Percentiles rank a stretch among this genome's conserved stretches.
These are phyloP conservation scores for Python bivittatus DNA, from an alignment of 2,113 vertebrate genomes.

Conservation along the genomic window DNA sequence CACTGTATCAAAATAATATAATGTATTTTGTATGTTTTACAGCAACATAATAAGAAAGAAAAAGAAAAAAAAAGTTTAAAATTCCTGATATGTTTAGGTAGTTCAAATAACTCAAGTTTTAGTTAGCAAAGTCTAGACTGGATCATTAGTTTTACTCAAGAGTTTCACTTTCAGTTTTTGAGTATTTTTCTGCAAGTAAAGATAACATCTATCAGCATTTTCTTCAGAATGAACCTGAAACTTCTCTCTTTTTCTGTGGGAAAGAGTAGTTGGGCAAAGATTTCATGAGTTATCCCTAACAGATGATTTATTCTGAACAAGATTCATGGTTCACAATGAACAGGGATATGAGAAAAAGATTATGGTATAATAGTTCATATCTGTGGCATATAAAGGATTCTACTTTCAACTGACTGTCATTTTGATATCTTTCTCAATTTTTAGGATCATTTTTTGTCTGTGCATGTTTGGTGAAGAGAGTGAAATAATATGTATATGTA, in stretches of 20 bases:
- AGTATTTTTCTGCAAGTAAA: background rate
- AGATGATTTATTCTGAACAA: slow-evolving; percentile 4
- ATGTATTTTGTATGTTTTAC: background rate
- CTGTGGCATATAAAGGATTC: background rate
- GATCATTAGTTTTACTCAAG: background rate
- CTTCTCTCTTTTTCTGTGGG: slow-evolving; percentile 23
- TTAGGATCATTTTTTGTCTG: background rate
- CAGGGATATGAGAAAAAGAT: background rate
- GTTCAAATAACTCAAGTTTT: background rate
- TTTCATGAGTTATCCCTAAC: slow-evolving; percentile 27
- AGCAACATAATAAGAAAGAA: background rate
- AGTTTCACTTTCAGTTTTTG: background rate
- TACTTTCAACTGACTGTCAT: background rate
- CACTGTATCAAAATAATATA: background rate
- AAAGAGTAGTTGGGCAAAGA: background rate
- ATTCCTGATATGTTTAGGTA: background rate
- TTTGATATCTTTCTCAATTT: slow-evolving; percentile 4
- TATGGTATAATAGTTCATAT: background rate
- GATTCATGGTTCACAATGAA: background rate
- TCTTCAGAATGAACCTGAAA: slow-evolving; percentile 19
- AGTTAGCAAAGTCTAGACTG: background rate
- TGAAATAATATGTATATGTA: background rate
- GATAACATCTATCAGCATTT: background rate
- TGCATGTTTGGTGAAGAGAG: background rate
- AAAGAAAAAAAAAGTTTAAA: background rate